phyloP scores from a whole-genome alignment of 1,140 invertebrate species.

The Sitobion miscanthi region DNA sequence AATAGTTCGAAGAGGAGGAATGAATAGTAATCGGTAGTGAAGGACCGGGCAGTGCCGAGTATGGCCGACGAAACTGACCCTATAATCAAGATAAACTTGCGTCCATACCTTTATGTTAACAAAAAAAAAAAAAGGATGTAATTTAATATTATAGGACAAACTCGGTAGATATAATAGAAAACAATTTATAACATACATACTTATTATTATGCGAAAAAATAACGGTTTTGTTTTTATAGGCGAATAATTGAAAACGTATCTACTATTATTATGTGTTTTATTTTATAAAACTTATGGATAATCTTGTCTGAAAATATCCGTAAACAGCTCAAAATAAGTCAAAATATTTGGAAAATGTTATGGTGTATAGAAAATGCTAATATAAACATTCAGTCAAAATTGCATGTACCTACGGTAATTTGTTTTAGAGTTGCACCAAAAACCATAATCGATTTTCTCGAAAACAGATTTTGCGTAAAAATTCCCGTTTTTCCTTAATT shows the following conservation, averaged over 20 bases:
- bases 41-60: slow-evolving; percentile 66
- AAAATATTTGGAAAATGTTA: too few relatives aligned
- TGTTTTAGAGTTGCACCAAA: too few relatives aligned
- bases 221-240: not conserved
- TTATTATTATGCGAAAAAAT: not conserved
- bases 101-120: slow-evolving; percentile 67
- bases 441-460: too few relatives aligned
- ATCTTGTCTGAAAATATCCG: too few relatives aligned
- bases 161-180: not conserved
- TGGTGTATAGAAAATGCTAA: too few relatives aligned
- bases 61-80: slow-evolving; percentile 67
- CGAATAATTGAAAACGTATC: not conserved
- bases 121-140: slow-evolving; percentile 28
- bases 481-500: too few relatives aligned
- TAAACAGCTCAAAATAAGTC: too few relatives aligned
- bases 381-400: too few relatives aligned
- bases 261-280: not conserved
- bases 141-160: not conserved
- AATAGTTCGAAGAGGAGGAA: slow-evolving; percentile 68
- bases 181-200: not conserved
- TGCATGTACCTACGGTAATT: too few relatives aligned
- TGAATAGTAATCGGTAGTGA: slow-evolving; percentile 66
- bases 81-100: slow-evolving; percentile 68
- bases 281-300: not conserved
- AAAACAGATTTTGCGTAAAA: too few relatives aligned